phyloP scores from a whole-genome alignment of 2,888 invertebrate genomes.

The Argynnis bischoffii region DNA sequence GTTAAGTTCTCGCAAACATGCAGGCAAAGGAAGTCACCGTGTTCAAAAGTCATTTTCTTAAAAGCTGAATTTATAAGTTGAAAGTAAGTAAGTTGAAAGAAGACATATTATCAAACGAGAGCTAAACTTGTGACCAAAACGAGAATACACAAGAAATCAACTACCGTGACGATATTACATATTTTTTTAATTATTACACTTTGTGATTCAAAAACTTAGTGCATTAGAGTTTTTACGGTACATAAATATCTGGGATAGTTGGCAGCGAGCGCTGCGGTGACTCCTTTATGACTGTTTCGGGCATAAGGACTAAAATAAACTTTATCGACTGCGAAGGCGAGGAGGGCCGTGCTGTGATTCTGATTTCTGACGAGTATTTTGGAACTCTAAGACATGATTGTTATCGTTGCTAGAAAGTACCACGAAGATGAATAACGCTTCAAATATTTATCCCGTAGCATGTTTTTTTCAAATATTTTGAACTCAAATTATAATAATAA shows the following conservation, averaged over 20 bases:
- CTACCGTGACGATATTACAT: not conserved
- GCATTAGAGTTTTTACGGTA: slow-evolving; percentile 40
- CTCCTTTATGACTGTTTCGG: slow-evolving; percentile 50
- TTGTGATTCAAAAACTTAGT: slow-evolving; percentile 10
- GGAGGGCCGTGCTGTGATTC: slow-evolving; percentile 35
- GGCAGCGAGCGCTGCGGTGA: slow-evolving; percentile 45
- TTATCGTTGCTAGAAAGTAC: not conserved
- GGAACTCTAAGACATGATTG: not conserved
- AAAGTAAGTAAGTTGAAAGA: too few relatives aligned
- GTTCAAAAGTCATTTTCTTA: too few relatives aligned
- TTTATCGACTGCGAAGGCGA: slow-evolving; percentile 43
- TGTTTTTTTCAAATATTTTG: too few relatives aligned
- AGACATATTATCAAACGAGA: too few relatives aligned
- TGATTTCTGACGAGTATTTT: slow-evolving; percentile 36
- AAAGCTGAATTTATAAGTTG: too few relatives aligned
- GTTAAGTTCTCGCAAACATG: too few relatives aligned
- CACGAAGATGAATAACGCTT: not conserved
- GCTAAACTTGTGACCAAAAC: too few relatives aligned
- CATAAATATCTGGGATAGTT: slow-evolving; percentile 48
- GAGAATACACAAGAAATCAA: too few relatives aligned
- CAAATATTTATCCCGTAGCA: too few relatives aligned
- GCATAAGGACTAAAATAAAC: slow-evolving; percentile 51
- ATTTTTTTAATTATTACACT: slow-evolving; percentile 1
- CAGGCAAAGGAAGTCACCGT: too few relatives aligned
- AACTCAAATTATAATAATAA: too few relatives aligned